Percentiles rank a stretch among this genome's conserved stretches.
phyloP scores from a whole-genome alignment of 2,797 vertebrate species.

The Leptoclinus maculatus region DNA sequence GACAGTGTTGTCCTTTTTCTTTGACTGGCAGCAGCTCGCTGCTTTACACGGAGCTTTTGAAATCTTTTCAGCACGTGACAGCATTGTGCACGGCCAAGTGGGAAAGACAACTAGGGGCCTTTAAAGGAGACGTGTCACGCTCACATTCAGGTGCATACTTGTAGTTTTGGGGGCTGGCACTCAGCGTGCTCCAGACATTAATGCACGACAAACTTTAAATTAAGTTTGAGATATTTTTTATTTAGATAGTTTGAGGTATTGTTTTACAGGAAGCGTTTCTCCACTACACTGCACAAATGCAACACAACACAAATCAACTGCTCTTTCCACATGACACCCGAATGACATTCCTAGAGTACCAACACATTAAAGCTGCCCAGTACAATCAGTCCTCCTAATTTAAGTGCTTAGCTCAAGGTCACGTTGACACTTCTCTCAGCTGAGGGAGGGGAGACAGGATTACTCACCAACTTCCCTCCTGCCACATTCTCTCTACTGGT shows the following conservation, averaged over 20 bases:
- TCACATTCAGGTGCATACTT: not conserved
- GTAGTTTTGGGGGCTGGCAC: not conserved
- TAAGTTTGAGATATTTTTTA: not conserved
- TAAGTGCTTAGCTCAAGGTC: conserved; percentile 35
- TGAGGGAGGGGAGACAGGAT: conserved; percentile 6
- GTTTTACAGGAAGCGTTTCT: too few species aligned
- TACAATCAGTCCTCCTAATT: conserved; percentile 18
- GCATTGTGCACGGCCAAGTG: conserved; percentile 10
- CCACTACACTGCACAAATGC: not conserved
- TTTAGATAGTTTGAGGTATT: not conserved
- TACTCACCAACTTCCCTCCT: conserved; percentile 6
- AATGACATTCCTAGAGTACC: conserved; percentile 25
- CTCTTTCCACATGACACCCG: conserved; percentile 1
- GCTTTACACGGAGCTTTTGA: conserved; percentile 9
- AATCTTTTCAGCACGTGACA: conserved; percentile 13
- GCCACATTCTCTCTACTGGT: not conserved
- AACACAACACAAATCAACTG: not conserved
- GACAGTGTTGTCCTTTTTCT: conserved; percentile 11
- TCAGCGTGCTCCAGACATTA: not conserved
- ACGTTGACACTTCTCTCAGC: conserved; percentile 24
- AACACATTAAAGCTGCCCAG: conserved; percentile 21
- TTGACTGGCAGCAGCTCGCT: conserved; percentile 11
- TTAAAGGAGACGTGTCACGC: not conserved
- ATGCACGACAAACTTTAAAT: not conserved
- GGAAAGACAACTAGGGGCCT: not conserved